Base-by-base conservation (phyloP, 2,797 vertebrate genomes). In the Trachurus trachurus region DNA sequence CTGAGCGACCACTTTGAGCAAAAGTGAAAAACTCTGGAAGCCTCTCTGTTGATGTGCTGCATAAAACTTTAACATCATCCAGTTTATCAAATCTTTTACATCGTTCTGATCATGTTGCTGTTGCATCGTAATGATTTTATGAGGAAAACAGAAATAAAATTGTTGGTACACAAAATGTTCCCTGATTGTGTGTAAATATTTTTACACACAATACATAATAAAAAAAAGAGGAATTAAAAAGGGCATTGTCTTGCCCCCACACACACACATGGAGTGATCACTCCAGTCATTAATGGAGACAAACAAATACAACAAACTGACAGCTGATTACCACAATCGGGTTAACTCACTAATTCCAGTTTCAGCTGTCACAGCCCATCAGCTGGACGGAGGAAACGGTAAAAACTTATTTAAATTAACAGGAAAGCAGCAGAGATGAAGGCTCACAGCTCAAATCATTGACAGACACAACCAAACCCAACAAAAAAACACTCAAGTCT, bases 261-360 rank as follows among this genome's bases (percentile, higher is more conserved):
- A 26, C 26, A 16, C 16, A 16, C 44, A n/a, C 47, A 19, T 26
- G 47, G 74, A 16, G 62, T 62, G 67, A 71, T 40, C 59, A 39
- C 31, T 11, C 6, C 45, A 22, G n/a, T 10, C 22, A 0, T 17
- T 66, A 66, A 52, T 3, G 19, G 52, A 73, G 73, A 71, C 26
- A 47, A 47, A 59, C 21, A 59, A 16, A 70, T 29, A n/a, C 22
- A 58, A 22, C 21, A 58, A 52, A 53, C 56, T 50, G 62, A 70
- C 66, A 58, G 44, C 56, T 50, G 62, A 70, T 62, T 66, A 37
- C 31, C 22, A 7, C 39, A 39, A 71, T 71, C n/a, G 44, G 53
- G 64, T 74, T 49, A 69, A 40, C 7, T 34, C 65, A 16, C 11
- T 45, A 44, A 53, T 54, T 69, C 52, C 37, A 59, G 13, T 49